Percentiles rank a stretch among this genome's conserved stretches.
Evolutionary conservation across 2,888 invertebrate species (phyloP).

Genomic region (Danaus chrysippus): DNA sequence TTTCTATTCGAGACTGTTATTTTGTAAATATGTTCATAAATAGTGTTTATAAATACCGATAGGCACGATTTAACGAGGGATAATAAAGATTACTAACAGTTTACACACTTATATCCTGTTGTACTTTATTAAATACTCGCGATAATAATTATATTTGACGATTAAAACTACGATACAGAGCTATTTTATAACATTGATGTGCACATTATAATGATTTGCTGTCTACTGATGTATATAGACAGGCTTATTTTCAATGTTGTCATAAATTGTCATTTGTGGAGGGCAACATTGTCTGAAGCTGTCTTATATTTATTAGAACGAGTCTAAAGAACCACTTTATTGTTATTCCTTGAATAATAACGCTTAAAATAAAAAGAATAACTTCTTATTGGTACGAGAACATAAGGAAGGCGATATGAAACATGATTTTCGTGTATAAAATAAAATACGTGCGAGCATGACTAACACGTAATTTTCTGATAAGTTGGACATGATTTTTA

Average conservation of each 20-base stretch:
- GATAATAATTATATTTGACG: constrained; percentile 7
- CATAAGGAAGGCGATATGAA: not conserved
- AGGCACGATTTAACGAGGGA: constrained; percentile 47
- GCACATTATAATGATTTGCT: no score
- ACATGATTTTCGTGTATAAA: not conserved
- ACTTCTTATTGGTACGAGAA: no score
- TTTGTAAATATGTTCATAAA: constrained; percentile 59
- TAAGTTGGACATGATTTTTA: constrained; percentile 9
- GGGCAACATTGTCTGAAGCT: constrained; percentile 6
- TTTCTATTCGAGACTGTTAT: constrained; percentile 36
- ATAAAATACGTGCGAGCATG: constrained; percentile 2
- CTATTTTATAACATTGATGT: not conserved
- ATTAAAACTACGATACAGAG: not conserved
- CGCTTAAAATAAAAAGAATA: no score
- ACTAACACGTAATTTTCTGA: constrained; percentile 4
- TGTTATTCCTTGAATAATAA: no score
- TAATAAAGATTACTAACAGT: constrained; percentile 25
- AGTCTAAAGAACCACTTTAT: constrained; percentile 6
- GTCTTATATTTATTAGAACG: constrained; percentile 10
- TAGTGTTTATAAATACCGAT: constrained; percentile 48
- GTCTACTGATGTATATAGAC: no score
- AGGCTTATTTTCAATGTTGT: no score
- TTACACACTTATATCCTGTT: constrained; percentile 26
- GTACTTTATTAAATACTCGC: constrained; percentile 17
- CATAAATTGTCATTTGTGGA: constrained; percentile 2